A percentile compares a stretch with the other conserved stretches of the same genome.
These are phyloP conservation scores for Harpagoxenus sublaevis DNA, from an alignment of 2,888 invertebrate genomes.

Conservation along the genomic window DNA sequence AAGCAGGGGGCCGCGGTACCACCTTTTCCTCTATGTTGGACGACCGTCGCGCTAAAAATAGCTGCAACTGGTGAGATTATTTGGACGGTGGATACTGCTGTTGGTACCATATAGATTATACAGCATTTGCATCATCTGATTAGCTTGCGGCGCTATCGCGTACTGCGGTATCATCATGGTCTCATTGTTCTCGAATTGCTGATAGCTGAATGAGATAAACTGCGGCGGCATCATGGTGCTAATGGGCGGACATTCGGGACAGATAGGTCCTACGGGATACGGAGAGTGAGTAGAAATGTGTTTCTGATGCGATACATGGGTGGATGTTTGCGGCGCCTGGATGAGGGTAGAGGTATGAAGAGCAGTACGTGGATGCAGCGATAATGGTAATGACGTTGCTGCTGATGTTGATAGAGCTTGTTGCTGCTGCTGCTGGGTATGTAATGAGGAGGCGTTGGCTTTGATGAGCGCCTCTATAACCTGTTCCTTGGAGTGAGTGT, in stretches of 20 bases:
- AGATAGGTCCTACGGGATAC: too few relatives aligned
- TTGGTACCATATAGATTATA: constrained; percentile 87
- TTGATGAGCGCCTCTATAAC: constrained; percentile 93
- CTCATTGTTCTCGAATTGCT: constrained; percentile 88
- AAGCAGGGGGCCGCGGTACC: too few relatives aligned
- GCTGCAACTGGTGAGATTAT: constrained; percentile 87
- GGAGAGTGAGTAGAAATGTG: too few relatives aligned
- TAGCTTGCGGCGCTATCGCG: constrained; percentile 87
- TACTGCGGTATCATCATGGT: constrained; percentile 88
- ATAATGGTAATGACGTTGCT: constrained; percentile 73
- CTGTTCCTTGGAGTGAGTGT: constrained; percentile 95
- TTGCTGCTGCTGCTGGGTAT: constrained; percentile 65
- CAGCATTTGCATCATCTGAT: constrained; percentile 87
- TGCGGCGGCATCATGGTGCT: constrained; percentile 85
- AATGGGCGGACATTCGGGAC: constrained; percentile 79
- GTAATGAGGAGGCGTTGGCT: constrained; percentile 83
- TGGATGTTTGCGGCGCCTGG: too few relatives aligned
- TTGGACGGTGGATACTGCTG: constrained; percentile 87
- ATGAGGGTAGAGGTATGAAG: constrained; percentile 1
- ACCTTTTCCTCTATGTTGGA: background rate
- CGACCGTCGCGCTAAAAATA: constrained; percentile 78
- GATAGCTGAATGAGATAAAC: constrained; percentile 87
- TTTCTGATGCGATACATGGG: too few relatives aligned
- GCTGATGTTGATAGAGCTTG: constrained; percentile 64
- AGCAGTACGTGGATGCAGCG: constrained; percentile 54